These are phyloP conservation scores for Anagyrus pseudococci DNA, from an alignment of 2,888 invertebrate genomes.

Conservation along the genomic window DNA sequence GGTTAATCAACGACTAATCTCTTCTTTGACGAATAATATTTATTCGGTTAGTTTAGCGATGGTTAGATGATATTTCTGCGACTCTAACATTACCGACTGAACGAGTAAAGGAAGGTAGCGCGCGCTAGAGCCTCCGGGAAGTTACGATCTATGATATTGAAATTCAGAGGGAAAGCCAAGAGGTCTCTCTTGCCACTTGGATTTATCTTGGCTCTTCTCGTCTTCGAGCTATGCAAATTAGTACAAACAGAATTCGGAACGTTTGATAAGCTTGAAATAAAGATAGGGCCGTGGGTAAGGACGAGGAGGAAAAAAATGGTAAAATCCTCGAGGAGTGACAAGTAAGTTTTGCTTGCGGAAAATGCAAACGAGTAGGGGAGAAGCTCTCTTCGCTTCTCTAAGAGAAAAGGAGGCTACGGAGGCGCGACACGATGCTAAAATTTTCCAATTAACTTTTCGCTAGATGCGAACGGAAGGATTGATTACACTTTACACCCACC, in stretches of 20 bases:
- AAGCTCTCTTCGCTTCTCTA: neutral
- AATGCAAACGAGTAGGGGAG: neutral
- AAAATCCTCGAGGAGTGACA: neutral
- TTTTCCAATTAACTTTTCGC: conserved; percentile 15
- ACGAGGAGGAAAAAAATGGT: neutral
- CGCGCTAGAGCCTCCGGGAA: neutral
- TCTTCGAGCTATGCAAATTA: conserved; percentile 25
- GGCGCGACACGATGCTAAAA: conserved; percentile 5
- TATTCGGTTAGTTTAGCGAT: neutral
- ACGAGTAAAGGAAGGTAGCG: too few species aligned
- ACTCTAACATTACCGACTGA: too few species aligned
- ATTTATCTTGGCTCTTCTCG: conserved; percentile 2
- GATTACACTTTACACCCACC: conserved; percentile 6
- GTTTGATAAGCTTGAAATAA: conserved; percentile 17
- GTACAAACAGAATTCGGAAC: conserved; percentile 16
- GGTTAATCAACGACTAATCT: too few species aligned
- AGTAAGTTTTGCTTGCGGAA: neutral
- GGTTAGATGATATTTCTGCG: neutral
- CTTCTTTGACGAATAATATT: neutral
- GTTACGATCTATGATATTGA: conserved; percentile 23
- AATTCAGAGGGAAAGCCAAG: conserved; percentile 23
- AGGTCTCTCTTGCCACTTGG: conserved; percentile 3
- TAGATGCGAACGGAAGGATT: neutral
- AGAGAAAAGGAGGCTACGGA: neutral
- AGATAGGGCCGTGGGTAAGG: neutral